phyloP scores from a whole-genome alignment of 2,888 invertebrate species.

The Sphaerophoria rueppellii region DNA sequence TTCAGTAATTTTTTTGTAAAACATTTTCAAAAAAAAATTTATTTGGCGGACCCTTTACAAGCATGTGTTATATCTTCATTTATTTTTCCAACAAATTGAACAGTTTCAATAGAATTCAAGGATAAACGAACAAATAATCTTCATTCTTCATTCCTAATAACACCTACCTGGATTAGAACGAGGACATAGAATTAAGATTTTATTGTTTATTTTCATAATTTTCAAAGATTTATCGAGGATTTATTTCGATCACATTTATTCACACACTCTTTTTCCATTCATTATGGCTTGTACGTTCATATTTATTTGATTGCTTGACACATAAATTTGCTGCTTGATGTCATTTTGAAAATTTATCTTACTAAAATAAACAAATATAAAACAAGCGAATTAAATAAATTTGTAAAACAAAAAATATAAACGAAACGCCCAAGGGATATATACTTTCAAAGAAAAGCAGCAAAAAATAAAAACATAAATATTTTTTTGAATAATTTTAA shows the following conservation, averaged over 20 bases:
- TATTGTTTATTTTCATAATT: conserved; percentile 58
- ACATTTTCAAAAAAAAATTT: no score
- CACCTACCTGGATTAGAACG: conserved; percentile 38
- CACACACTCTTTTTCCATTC: conserved; percentile 12
- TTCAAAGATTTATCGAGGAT: conserved; percentile 57
- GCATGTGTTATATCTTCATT: neutral
- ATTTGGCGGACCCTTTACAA: no score
- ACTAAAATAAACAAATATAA: conserved; percentile 38
- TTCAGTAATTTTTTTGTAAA: no score
- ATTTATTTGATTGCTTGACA: conserved; percentile 44
- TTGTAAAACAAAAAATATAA: neutral
- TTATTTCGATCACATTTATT: conserved; percentile 29
- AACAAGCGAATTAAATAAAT: conserved; percentile 3
- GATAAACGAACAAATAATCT: conserved; percentile 1
- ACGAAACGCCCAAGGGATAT: neutral
- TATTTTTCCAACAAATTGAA: neutral
- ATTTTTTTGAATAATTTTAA: neutral
- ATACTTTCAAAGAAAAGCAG: neutral
- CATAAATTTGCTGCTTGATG: conserved; percentile 46
- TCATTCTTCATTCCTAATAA: conserved; percentile 17
- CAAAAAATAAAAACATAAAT: conserved; percentile 12
- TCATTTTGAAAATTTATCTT: conserved; percentile 40
- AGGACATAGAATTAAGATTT: conserved; percentile 9
- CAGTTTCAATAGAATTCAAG: neutral
- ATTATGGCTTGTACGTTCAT: conserved; percentile 28